These are phyloP conservation scores for Carpatolechia fugitivella DNA, from an alignment of 2,888 invertebrate species.

Conservation along the genomic window DNA sequence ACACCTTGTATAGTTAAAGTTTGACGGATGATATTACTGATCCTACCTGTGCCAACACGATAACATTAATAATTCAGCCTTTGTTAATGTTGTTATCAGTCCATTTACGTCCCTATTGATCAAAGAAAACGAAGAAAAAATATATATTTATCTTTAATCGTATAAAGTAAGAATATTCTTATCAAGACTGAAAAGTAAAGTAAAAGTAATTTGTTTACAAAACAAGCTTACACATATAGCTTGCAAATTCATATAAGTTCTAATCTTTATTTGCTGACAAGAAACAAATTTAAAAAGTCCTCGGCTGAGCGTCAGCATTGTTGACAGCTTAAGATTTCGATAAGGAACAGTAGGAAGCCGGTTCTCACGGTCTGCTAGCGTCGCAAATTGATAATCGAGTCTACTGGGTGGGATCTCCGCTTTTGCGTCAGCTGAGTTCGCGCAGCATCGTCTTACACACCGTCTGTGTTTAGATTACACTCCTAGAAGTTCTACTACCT, in stretches of 20 bases:
- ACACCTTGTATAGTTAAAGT: too few relatives aligned
- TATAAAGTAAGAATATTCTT: too few relatives aligned
- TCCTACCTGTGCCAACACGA: too few relatives aligned
- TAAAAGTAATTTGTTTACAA: neutral
- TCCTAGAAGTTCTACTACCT: neutral
- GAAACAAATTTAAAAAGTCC: too few relatives aligned
- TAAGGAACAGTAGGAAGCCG: neutral
- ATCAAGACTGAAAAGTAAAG: neutral
- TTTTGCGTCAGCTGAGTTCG: conserved; percentile 2
- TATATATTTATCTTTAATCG: too few relatives aligned
- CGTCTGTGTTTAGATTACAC: neutral
- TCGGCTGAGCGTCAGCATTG: neutral
- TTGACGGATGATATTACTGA: too few relatives aligned
- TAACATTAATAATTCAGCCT: too few relatives aligned
- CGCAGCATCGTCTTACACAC: neutral
- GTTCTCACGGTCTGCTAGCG: conserved; percentile 8
- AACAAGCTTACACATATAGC: neutral
- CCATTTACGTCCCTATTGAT: too few relatives aligned
- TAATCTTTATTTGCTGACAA: too few relatives aligned
- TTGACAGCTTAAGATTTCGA: neutral
- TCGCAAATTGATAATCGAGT: conserved; percentile 10
- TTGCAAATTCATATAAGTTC: too few relatives aligned
- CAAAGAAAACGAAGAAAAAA: too few relatives aligned
- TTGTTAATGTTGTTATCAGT: too few relatives aligned
- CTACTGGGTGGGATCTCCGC: neutral